These are phyloP conservation scores for Orientallactaga bullata DNA, from an alignment of 2,113 vertebrate genomes.

Conservation along the genomic window DNA sequence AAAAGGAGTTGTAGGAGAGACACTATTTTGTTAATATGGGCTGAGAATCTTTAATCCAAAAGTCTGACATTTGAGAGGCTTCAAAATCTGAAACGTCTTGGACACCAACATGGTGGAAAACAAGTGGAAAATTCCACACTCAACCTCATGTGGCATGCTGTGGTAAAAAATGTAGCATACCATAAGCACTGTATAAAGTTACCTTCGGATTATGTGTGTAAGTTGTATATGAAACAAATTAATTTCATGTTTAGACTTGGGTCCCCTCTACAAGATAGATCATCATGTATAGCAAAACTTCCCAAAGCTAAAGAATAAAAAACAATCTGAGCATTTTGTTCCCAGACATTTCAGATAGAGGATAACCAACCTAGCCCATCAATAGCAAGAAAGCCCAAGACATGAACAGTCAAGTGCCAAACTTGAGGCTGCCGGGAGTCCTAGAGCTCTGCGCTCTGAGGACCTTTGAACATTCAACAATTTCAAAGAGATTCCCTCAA, in stretches of 20 bases:
- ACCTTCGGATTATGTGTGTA: not conserved
- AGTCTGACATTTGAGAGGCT: not conserved
- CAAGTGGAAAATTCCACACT: not conserved
- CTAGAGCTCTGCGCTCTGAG: not conserved
- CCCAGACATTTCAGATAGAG: not conserved
- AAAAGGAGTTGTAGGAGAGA: not conserved
- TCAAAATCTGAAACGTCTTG: not conserved
- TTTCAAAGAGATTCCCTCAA: not conserved
- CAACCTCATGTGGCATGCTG: not conserved
- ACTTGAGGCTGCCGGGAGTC: not conserved
- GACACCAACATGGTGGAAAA: not conserved
- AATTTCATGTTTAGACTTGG: conserved; percentile 16
- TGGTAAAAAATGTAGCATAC: not conserved
- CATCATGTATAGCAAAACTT: not conserved
- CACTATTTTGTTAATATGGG: not conserved
- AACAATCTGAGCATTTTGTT: not conserved
- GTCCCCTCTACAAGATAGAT: not conserved
- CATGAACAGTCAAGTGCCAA: not conserved
- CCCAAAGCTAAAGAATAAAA: not conserved
- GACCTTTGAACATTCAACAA: not conserved
- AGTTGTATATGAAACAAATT: not conserved
- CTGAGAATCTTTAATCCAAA: not conserved
- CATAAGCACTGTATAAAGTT: not conserved
- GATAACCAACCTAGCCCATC: not conserved
- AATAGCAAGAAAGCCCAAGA: not conserved